Percentiles rank a stretch among this genome's conserved stretches.
Evolutionary conservation across 1,140 invertebrate species (phyloP).

Genomic region (Archegozetes longisetosus): DNA sequence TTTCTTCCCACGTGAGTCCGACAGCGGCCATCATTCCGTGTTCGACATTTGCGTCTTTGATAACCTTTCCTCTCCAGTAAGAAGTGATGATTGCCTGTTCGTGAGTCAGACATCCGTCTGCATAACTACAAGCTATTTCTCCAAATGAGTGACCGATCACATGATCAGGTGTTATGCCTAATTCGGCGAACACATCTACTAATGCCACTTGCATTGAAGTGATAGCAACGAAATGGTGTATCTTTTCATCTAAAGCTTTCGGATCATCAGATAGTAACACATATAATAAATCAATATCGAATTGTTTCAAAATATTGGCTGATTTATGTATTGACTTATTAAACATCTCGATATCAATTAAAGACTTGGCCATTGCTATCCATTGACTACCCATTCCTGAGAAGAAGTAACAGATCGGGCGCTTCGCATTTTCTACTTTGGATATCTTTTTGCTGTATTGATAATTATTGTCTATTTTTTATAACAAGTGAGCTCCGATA

Average conservation of each 20-base stretch:
- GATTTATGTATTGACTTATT: slow-evolving; percentile 52
- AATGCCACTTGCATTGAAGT: slow-evolving; percentile 45
- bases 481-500: slow-evolving; percentile 12
- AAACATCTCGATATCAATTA: slow-evolving; percentile 64
- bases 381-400: slow-evolving; percentile 94
- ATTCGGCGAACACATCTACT: slow-evolving; percentile 3
- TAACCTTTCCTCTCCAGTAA: slow-evolving; percentile 72
- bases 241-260: slow-evolving; percentile 50
- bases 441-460: slow-evolving; percentile 9
- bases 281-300: slow-evolving; percentile 61
- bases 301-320: slow-evolving; percentile 51
- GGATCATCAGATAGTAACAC: slow-evolving; percentile 62
- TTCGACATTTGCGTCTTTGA: slow-evolving; percentile 31
- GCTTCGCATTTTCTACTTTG: slow-evolving; percentile 2
- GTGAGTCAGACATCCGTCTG: slow-evolving; percentile 75
- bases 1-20: slow-evolving; percentile 75
- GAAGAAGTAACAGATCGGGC: slow-evolving; percentile 47
- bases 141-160: slow-evolving; percentile 35
- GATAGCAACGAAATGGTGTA: slow-evolving; percentile 78
- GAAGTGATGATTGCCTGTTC: slow-evolving; percentile 75
- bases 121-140: slow-evolving; percentile 86
- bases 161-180: slow-evolving; percentile 3
- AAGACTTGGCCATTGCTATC: slow-evolving; percentile 71
- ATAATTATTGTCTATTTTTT: slow-evolving; percentile 4
- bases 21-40: slow-evolving; percentile 63